Percentiles rank a stretch among this genome's conserved stretches.
Conservation (phyloP, 2,797 vertebrate genomes). For the Centroberyx gerrardi region DNA sequence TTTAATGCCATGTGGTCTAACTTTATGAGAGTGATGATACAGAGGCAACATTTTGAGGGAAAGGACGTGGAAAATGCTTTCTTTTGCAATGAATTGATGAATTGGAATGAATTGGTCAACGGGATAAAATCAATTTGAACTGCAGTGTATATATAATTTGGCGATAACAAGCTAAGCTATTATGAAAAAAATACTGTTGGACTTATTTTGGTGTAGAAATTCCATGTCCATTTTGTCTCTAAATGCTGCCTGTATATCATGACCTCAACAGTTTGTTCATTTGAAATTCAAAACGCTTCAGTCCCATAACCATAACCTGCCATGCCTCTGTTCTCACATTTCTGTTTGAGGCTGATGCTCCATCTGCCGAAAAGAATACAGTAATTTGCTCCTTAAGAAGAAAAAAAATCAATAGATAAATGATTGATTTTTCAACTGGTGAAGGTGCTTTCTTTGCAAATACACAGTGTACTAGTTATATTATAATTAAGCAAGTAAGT, state of each 20-base stretch:
- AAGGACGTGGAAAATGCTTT: not conserved
- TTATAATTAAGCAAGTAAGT: not conserved
- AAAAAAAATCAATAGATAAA: too few species aligned
- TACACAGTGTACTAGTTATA: not conserved
- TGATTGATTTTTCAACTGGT: not conserved
- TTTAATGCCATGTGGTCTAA: conserved; percentile 42
- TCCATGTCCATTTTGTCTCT: conserved; percentile 6
- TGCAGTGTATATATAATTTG: too few species aligned
- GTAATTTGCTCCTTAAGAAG: too few species aligned
- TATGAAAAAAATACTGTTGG: not conserved
- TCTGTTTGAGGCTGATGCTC: conserved; percentile 31
- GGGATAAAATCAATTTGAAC: not conserved
- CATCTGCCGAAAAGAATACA: conserved; percentile 10
- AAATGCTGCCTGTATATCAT: conserved; percentile 46
- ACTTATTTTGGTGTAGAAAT: not conserved
- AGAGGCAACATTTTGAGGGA: conserved; percentile 63
- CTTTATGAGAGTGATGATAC: conserved; percentile 32
- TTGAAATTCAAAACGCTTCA: conserved; percentile 26
- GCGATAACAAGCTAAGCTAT: too few species aligned
- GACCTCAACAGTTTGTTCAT: conserved; percentile 27
- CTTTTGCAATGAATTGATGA: not conserved
- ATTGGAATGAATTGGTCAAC: not conserved
- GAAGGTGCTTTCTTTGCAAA: not conserved
- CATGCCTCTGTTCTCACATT: not conserved
- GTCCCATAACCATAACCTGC: conserved; percentile 9